phyloP scores from a whole-genome alignment of 2,888 invertebrate genomes.

The Temnothorax rugatulus region DNA sequence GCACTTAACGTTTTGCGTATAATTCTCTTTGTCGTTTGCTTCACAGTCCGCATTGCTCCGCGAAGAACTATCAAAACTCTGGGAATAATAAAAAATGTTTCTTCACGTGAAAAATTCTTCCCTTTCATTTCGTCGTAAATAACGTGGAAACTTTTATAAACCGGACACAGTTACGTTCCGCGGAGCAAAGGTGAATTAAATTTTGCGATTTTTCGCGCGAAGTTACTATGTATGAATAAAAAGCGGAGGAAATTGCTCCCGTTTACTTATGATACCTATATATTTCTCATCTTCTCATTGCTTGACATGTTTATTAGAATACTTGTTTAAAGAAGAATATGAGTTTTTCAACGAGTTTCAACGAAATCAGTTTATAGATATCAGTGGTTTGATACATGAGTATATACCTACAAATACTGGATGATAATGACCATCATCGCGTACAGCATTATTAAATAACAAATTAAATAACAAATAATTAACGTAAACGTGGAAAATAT shows the following conservation, averaged over 20 bases:
- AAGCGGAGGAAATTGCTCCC: not conserved
- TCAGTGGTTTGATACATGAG: not conserved
- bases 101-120: not conserved
- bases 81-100: not conserved
- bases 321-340: slow-evolving; percentile 1
- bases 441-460: not conserved
- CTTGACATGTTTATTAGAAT: not conserved
- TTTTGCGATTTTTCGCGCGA: slow-evolving; percentile 3
- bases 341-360: not conserved
- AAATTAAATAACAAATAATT: not conserved
- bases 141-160: slow-evolving; percentile 19
- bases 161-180: not conserved
- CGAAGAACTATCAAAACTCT: not conserved
- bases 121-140: not conserved
- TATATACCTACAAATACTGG: not conserved
- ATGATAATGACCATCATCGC: not conserved
- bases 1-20: not conserved
- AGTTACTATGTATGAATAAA: not conserved
- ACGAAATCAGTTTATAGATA: not conserved
- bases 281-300: not conserved
- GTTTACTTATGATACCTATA: not conserved
- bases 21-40: not conserved
- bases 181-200: not conserved
- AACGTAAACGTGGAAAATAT: not conserved
- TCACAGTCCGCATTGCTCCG: not conserved